Conservation (phyloP, 1,140 invertebrate species). For the Drosophila micromelanica region DNA sequence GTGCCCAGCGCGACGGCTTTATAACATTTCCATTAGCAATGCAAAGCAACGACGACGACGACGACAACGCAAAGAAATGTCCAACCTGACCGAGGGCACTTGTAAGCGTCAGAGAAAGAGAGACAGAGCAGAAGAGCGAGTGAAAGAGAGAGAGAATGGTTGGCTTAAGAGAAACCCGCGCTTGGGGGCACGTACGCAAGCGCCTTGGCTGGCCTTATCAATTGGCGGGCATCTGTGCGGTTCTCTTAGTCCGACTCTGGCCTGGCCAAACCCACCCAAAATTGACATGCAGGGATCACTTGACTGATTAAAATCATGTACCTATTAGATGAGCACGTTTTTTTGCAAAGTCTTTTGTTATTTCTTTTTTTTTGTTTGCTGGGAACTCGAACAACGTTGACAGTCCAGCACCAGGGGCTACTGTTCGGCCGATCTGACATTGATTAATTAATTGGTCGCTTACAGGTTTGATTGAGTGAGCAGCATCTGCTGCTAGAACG, state of each 20-base stretch:
- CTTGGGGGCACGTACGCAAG: slow-evolving; percentile 45
- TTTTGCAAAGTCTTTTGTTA: slow-evolving; percentile 22
- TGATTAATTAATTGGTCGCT: slow-evolving; percentile 77
- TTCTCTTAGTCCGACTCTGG: background rate
- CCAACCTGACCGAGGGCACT: slow-evolving; percentile 55
- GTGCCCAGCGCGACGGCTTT: slow-evolving; percentile 63
- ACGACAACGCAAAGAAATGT: slow-evolving; percentile 49
- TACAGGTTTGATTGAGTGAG: slow-evolving; percentile 64
- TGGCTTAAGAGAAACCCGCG: slow-evolving; percentile 57
- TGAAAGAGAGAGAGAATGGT: background rate
- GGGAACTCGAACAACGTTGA: slow-evolving; percentile 41
- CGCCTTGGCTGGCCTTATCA: slow-evolving; percentile 67
- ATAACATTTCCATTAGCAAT: slow-evolving; percentile 83
- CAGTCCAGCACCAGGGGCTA: slow-evolving; percentile 6
- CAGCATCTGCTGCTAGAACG: slow-evolving; percentile 5
- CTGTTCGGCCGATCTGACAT: slow-evolving; percentile 38
- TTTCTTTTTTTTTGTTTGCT: slow-evolving; percentile 1
- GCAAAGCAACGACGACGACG: slow-evolving; percentile 39
- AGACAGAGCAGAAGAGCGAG: slow-evolving; percentile 14
- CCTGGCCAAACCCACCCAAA: slow-evolving; percentile 23
- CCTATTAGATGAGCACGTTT: slow-evolving; percentile 45
- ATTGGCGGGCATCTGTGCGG: slow-evolving; percentile 46
- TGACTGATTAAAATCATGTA: slow-evolving; percentile 52
- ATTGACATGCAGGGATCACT: slow-evolving; percentile 63
- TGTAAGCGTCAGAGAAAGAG: slow-evolving; percentile 3